Conservation (phyloP, 2,797 vertebrate species). For the Distichodus sexfasciatus region DNA sequence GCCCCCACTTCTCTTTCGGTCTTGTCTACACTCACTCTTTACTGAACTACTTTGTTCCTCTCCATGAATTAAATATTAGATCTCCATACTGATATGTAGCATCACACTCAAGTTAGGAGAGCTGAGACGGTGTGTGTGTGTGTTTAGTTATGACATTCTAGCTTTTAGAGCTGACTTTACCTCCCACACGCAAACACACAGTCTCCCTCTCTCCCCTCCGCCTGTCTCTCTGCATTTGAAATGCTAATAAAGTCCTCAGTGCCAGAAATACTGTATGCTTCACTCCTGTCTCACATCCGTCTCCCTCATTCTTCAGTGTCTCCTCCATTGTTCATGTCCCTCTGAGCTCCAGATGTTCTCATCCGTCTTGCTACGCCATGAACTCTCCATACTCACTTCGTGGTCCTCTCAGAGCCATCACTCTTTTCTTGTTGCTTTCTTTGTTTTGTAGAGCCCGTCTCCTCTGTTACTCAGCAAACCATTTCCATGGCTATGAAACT, state of each 20-base stretch:
- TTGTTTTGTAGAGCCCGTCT: background rate
- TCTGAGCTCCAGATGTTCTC: conserved; percentile 9
- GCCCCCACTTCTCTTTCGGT: conserved; percentile 57
- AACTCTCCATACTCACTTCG: background rate
- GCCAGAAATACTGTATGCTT: conserved; percentile 41
- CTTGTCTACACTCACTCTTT: background rate
- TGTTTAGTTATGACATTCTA: conserved; percentile 28
- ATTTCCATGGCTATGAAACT: background rate
- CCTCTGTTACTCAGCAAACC: conserved; percentile 4
- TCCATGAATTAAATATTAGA: conserved; percentile 45
- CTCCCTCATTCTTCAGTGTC: conserved; percentile 1
- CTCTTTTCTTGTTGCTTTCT: background rate
- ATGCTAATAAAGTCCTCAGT: conserved; percentile 60
- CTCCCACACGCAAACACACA: conserved; percentile 37
- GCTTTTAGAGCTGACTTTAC: conserved; percentile 30
- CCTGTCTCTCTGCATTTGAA: conserved; percentile 60
- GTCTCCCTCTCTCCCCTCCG: conserved; percentile 48
- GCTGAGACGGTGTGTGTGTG: background rate
- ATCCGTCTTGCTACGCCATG: background rate
- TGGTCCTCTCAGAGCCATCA: background rate
- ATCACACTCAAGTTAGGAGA: conserved; percentile 18
- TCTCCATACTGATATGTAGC: conserved; percentile 25
- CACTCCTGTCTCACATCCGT: conserved; percentile 13
- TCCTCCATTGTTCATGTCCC: conserved; percentile 15
- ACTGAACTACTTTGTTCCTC: conserved; percentile 26